Evolutionary conservation across 2,888 invertebrate species (phyloP).

Genomic region (Rambutsinella grinnellia): DNA sequence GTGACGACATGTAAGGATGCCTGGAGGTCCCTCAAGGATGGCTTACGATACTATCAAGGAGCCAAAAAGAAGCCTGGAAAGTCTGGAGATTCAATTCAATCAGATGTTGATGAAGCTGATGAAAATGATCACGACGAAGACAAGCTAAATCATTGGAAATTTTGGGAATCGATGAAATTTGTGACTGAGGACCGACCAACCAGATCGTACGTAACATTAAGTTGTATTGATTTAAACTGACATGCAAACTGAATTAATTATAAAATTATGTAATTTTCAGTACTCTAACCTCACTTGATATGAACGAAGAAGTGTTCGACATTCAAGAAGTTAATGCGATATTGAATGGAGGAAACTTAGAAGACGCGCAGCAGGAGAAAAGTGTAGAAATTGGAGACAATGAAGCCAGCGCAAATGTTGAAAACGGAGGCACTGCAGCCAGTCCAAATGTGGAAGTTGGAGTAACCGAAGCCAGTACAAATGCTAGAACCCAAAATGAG

Average conservation of each 20-base stretch:
- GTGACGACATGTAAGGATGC: constrained; percentile 1
- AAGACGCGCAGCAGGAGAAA: too few relatives aligned
- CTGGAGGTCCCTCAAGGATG: constrained; percentile 5
- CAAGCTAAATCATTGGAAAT: not conserved
- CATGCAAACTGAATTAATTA: too few relatives aligned
- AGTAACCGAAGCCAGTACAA: not conserved
- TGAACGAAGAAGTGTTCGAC: too few relatives aligned
- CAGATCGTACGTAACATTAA: constrained; percentile 1
- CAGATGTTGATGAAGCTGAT: not conserved
- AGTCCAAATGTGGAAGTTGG: not conserved
- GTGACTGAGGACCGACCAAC: not conserved
- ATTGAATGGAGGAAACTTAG: too few relatives aligned
- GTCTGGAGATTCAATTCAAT: constrained; percentile 1
- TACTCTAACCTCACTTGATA: too few relatives aligned
- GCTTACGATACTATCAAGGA: not conserved
- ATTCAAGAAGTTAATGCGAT: too few relatives aligned
- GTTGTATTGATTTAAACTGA: not conserved
- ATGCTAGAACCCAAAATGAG: not conserved
- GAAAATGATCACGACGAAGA: constrained; percentile 3
- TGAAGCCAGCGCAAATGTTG: too few relatives aligned
- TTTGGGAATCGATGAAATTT: constrained; percentile 10
- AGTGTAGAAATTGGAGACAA: too few relatives aligned
- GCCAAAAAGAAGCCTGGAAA: not conserved
- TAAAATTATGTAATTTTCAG: too few relatives aligned
- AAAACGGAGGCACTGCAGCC: not conserved